A percentile compares a stretch with the other conserved stretches of the same genome.
phyloP scores from a whole-genome alignment of 2,113 vertebrate species.

The Notothenia rossii region DNA sequence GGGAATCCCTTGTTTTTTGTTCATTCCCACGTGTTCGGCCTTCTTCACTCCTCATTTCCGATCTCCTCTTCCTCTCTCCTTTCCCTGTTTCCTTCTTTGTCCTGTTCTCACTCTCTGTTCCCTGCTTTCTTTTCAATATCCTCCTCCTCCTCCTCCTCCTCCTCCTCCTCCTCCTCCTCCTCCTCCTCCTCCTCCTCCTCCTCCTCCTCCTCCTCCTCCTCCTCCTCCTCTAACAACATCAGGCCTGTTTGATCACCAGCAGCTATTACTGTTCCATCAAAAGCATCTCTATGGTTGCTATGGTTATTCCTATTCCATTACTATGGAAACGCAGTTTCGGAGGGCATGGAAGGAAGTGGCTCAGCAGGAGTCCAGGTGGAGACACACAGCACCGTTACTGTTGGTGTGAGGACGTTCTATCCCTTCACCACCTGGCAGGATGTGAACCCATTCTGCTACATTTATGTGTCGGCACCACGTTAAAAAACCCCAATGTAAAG shows the following conservation, averaged over 20 bases:
- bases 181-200: too few relatives aligned
- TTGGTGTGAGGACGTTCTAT: neutral
- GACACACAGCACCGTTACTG: neutral
- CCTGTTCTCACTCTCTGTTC: neutral
- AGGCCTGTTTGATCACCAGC: slow-evolving; percentile 50
- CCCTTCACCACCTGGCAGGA: neutral
- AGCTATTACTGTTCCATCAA: slow-evolving; percentile 42
- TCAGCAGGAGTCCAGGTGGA: slow-evolving; percentile 53
- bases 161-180: too few relatives aligned
- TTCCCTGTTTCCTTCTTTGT: neutral
- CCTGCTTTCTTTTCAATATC: neutral
- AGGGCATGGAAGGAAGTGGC: slow-evolving; percentile 42
- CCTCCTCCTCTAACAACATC: neutral
- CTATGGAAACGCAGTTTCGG: slow-evolving; percentile 66
- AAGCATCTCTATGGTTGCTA: slow-evolving; percentile 63
- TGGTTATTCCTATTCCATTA: slow-evolving; percentile 64
- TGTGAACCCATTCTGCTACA: too few relatives aligned
- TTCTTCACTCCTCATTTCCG: neutral
- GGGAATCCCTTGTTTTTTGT: neutral
- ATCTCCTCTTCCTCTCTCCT: neutral
- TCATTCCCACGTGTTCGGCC: neutral
- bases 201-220: neutral
- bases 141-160: too few relatives aligned
- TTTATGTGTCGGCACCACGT: too few relatives aligned
- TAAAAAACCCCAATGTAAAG: too few relatives aligned